Base-by-base conservation (phyloP, 30 jellyfish, hydroid and myxozoan genomes). In the Turritopsis rubra region DNA sequence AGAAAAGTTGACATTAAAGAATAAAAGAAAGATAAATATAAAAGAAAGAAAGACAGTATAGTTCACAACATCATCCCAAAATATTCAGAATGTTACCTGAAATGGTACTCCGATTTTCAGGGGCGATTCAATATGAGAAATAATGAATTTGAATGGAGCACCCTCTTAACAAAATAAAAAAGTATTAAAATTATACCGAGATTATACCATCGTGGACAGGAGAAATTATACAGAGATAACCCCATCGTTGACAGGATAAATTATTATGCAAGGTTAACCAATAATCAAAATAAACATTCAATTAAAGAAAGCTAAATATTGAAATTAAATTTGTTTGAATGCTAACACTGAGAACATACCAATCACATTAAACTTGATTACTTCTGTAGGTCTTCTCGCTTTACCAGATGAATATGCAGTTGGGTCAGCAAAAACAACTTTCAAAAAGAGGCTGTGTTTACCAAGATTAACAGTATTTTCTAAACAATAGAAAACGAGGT, bases 21-120 rank as follows among this genome's bases (percentile, higher is more conserved):
- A n/a, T n/a, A n/a, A n/a, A n/a, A n/a, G n/a, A n/a, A n/a, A n/a
- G n/a, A n/a, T n/a, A n/a, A n/a, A n/a, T n/a, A n/a, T n/a, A n/a
- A n/a, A n/a, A n/a, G n/a, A n/a, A n/a, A n/a, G n/a, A n/a, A n/a
- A n/a, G n/a, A n/a, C n/a, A n/a, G n/a, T n/a, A n/a, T n/a, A n/a
- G n/a, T n/a, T n/a, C n/a, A n/a, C n/a, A n/a, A n/a, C n/a, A n/a
- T n/a, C n/a, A n/a, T n/a, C n/a, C n/a, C n/a, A n/a, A n/a, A n/a
- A n/a, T n/a, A n/a, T n/a, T n/a, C n/a, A n/a, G n/a, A n/a, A n/a
- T n/a, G n/a, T n/a, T 75, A 88, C 96, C 96, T 88, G 90, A 88
- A 88, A 88, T 1, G 96, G 96, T 52, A 83, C 72, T 21, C 96
- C 96, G 73, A 88, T 72, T 54, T 78, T 76, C 1, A 88, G 65